Conservation (phyloP, 2,888 invertebrate genomes). For the Sussaba pulchella region DNA sequence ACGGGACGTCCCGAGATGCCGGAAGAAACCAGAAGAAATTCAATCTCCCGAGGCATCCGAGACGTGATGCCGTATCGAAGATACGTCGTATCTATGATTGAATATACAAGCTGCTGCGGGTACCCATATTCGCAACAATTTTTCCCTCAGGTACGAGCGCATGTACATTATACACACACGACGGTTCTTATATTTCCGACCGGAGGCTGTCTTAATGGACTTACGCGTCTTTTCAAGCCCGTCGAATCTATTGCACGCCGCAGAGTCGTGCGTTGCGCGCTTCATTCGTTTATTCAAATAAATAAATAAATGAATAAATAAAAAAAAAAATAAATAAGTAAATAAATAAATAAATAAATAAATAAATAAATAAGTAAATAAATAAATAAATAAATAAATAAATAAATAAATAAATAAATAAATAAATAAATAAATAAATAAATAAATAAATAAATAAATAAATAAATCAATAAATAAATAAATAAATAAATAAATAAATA, state of each 20-base stretch:
- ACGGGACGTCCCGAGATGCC: slow-evolving; percentile 32
- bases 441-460: background rate
- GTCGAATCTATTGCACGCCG: slow-evolving; percentile 43
- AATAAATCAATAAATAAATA: background rate
- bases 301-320: slow-evolving; percentile 17
- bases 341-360: background rate
- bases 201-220: slow-evolving; percentile 57
- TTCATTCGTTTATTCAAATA: too few species aligned
- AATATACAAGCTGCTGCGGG: slow-evolving; percentile 58
- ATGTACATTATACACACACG: slow-evolving; percentile 4
- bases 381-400: background rate
- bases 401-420: background rate
- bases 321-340: background rate
- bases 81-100: slow-evolving; percentile 66
- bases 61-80: slow-evolving; percentile 56
- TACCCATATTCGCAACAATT: slow-evolving; percentile 34
- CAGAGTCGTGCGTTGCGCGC: background rate
- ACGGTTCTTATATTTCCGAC: slow-evolving; percentile 36
- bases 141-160: background rate
- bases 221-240: slow-evolving; percentile 62
- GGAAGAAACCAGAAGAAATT: slow-evolving; percentile 57
- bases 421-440: background rate
- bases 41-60: slow-evolving; percentile 64
- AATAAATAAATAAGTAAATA: background rate
- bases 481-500: too few species aligned